Conservation (phyloP, 1,140 invertebrate genomes). For the Tachypleus tridentatus region DNA sequence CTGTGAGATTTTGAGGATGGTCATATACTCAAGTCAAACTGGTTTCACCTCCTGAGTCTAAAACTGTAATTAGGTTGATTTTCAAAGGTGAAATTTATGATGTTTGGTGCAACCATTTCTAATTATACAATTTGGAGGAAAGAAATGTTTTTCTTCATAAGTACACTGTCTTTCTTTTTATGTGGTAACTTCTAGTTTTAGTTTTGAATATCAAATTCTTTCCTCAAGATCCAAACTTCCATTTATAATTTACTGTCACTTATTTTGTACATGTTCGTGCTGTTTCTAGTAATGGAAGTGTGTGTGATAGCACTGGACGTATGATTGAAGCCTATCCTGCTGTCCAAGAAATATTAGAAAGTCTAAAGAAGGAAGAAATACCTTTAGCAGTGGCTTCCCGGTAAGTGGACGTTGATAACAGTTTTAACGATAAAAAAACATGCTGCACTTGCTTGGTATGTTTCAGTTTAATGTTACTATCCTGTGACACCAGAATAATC, state of each 20-base stretch:
- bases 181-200: not conserved
- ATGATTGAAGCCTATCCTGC: conserved; percentile 45
- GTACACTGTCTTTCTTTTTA: not conserved
- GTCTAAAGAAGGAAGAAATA: conserved; percentile 10
- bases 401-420: conserved; percentile 21
- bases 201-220: not conserved
- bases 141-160: no score
- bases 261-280: not conserved
- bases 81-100: no score
- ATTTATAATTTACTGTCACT: not conserved
- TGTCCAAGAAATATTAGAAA: conserved; percentile 44
- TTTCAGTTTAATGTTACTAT: no score
- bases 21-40: no score
- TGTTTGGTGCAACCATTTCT: no score
- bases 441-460: conserved; percentile 50
- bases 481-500: no score
- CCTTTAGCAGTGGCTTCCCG: conserved; percentile 14
- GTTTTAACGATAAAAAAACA: conserved; percentile 40
- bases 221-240: no score
- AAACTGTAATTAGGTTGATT: no score
- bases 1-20: no score
- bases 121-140: no score
- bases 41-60: no score
- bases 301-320: conserved; percentile 40
- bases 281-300: conserved; percentile 25